phyloP scores from a whole-genome alignment of 2,797 vertebrate genomes.

The Manis javanica region DNA sequence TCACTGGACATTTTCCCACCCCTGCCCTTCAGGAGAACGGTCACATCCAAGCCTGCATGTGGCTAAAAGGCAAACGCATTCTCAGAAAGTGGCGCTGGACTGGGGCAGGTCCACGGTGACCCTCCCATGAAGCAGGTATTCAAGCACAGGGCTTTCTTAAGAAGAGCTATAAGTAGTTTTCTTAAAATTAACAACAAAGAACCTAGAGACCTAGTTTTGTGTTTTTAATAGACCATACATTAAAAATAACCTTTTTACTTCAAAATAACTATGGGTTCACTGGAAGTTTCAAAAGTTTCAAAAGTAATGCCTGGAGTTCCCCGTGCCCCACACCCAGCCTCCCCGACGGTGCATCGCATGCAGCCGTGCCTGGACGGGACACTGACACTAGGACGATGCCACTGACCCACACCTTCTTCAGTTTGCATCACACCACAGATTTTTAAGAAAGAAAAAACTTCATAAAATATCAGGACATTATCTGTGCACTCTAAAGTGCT shows the following conservation, averaged over 20 bases:
- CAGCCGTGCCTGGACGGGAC: not conserved
- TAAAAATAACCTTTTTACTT: not conserved
- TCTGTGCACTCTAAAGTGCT: not conserved
- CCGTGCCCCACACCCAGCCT: not conserved
- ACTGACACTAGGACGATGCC: fast-evolving
- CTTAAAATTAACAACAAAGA: not conserved
- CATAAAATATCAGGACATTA: not conserved
- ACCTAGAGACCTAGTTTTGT: not conserved
- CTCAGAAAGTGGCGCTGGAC: not conserved
- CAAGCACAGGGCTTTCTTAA: not conserved
- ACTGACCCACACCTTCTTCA: fast-evolving
- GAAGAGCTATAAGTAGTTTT: not conserved
- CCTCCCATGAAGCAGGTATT: not conserved
- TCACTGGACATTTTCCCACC: fast-evolving
- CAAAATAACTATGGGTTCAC: not conserved
- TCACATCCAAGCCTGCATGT: not conserved
- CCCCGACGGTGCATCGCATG: no score
- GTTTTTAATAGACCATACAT: not conserved
- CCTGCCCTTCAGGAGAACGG: not conserved
- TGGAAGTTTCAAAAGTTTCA: not conserved
- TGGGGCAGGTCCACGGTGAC: no score
- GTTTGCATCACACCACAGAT: not conserved
- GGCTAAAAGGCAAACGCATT: not conserved
- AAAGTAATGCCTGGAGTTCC: not conserved
- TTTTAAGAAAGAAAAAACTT: not conserved